Evolutionary conservation across 2,888 invertebrate genomes (phyloP), one percentile per base, ranked within the genome.

Genomic region (Morpho achilles): DNA sequence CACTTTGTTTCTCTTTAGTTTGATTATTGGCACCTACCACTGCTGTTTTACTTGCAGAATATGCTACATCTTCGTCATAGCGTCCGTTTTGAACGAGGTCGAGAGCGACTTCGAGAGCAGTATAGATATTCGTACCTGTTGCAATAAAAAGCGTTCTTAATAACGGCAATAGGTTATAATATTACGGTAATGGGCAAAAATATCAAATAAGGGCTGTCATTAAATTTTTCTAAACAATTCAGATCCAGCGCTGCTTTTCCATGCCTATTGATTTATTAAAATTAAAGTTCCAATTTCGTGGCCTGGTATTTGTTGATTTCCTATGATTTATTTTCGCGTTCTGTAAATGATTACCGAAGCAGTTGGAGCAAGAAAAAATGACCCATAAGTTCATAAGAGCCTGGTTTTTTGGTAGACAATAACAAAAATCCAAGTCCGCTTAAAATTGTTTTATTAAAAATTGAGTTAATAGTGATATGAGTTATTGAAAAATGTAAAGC

Each of bases 101-200:
- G 7, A 94, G 77, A 0, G 92, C 92, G 40, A 86, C 80, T 52
- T 89, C 80, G 7, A 95, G 73, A 0, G 94, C 94, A 58, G 91
- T 92, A 66, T 92, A 90, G 65, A 95, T 95, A 71, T 95, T 94
- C 5, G 95, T 95, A 46, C 93, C 93, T 92, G 43, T 9, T 43
- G 8, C 3, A 43, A 43, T 43, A 43, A 43, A 43, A 43, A 43
- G 43, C n/a, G 43, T 43, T 43, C 7, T n/a, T 43, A 9, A 43
- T 43, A 43, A 4, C 3, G 8, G 43, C 43, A n/a, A 5, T 43
- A 16, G 16, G 16, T 16, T 16, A 16, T 1, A 9, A 43, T n/a
- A 43, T 43, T 43, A 43, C 8, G n/a, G 8, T 8, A 43, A 8
- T 43, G n/a, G n/a, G 7, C 8, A 9, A 43, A 8, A 43, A 8